These are phyloP conservation scores for Nycteola revayana DNA, from an alignment of 2,888 invertebrate genomes.

Conservation along the genomic window DNA sequence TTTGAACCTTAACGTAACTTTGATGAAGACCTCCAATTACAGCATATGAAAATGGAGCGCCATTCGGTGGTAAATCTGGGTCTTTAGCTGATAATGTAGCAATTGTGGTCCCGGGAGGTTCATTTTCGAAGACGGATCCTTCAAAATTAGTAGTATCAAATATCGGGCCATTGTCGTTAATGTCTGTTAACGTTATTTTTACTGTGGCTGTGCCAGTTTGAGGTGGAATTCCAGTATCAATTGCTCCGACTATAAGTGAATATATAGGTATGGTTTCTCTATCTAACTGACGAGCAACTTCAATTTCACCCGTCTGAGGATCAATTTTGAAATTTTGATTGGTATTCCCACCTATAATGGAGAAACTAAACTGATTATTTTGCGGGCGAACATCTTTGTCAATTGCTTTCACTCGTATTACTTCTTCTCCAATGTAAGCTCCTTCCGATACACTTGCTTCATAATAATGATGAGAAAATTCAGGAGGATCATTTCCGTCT, in stretches of 20 bases:
- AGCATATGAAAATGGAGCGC: conserved; percentile 93
- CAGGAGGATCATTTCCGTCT: conserved; percentile 98
- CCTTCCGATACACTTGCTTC: conserved; percentile 92
- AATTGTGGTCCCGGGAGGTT: conserved; percentile 90
- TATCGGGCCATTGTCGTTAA: conserved; percentile 96
- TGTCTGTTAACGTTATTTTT: conserved; percentile 89
- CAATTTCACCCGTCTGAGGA: conserved; percentile 91
- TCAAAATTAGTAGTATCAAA: conserved; percentile 87
- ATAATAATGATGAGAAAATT: conserved; percentile 91
- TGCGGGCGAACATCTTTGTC: conserved; percentile 96
- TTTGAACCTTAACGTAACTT: conserved; percentile 88
- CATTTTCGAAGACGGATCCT: conserved; percentile 93
- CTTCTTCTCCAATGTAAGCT: conserved; percentile 86
- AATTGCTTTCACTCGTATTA: conserved; percentile 90
- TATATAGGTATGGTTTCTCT: conserved; percentile 90
- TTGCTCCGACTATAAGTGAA: conserved; percentile 90
- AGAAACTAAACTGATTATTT: conserved; percentile 95
- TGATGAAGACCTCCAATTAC: conserved; percentile 90
- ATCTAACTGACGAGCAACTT: conserved; percentile 88
- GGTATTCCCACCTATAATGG: conserved; percentile 91
- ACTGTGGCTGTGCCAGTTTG: conserved; percentile 95
- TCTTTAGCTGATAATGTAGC: conserved; percentile 94
- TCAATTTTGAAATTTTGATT: conserved; percentile 94
- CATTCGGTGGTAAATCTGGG: conserved; percentile 94
- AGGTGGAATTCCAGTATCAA: conserved; percentile 93